Evolutionary conservation across 2,888 invertebrate species (phyloP), one percentile per base, ranked within the genome.

Genomic region (Sphinx pinastri): DNA sequence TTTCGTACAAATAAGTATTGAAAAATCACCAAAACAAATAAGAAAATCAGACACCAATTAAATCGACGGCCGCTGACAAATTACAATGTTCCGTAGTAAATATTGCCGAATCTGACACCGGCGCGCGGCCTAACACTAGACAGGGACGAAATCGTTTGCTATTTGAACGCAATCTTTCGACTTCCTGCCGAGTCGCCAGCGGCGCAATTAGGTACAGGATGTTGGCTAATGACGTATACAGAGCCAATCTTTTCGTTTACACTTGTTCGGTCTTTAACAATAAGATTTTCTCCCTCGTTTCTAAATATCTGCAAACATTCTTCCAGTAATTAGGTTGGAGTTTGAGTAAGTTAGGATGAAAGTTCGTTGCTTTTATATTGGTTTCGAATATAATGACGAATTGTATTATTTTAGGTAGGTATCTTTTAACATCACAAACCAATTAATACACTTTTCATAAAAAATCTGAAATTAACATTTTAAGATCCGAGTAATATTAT

Each of bases 171-270:
- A 93, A 93, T 94, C 93, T 92, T 92, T 89, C 84, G 87, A 85
- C 89, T 89, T 93, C 93, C 93, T 91, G 88, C 79, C 79, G 84
- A 84, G 85, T 85, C 88, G 86, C 87, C 85, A 87, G 87, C 83
- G 85, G 81, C 83, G 90, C 93, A 93, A 93, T 94, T 93, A 93
- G 88, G 83, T 81, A 78, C 88, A 87, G 93, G 93, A 93, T 91
- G 84, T 80, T 77, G 77, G 75, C 84, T 90, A 90, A 92, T 90
- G 88, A 89, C 82, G 85, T 86, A 82, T 81, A 86, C 85, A 85
- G 84, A 81, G 79, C 82, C 83, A 84, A 84, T 86, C 81, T 83
- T 81, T 80, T 83, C 78, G 57, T 67, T 68, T 49, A 68, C 63
- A 66, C 68, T 59, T 58, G n/a, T 67, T 58, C 58, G 12, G 49